phyloP scores from a whole-genome alignment of 2,888 invertebrate species.

The Hypomecis punctinalis region DNA sequence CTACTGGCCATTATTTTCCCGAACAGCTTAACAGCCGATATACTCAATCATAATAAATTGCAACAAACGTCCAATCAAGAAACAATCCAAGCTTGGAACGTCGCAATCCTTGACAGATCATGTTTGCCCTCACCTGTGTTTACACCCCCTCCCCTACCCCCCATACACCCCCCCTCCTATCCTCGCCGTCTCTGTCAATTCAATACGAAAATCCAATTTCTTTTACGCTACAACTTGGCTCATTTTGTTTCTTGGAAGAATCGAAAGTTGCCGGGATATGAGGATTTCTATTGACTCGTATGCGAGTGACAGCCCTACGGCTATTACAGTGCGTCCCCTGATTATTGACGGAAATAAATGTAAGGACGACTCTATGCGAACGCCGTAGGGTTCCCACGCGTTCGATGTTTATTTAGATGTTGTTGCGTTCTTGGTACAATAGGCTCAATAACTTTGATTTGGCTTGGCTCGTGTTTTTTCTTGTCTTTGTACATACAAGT shows the following conservation, averaged over 20 bases:
- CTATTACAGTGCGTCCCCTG: constrained; percentile 59
- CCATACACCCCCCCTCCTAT: constrained; percentile 42
- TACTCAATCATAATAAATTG: constrained; percentile 41
- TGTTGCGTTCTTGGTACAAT: constrained; percentile 32
- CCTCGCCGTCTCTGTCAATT: constrained; percentile 61
- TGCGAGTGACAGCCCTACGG: constrained; percentile 61
- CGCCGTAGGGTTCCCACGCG: constrained; percentile 47
- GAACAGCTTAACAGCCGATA: constrained; percentile 25
- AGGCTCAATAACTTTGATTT: constrained; percentile 1
- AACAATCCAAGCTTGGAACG: constrained; percentile 44
- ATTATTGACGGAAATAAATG: constrained; percentile 63
- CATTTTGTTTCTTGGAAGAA: constrained; percentile 70
- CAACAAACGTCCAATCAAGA: constrained; percentile 50
- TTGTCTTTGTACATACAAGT: neutral
- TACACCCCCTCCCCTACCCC: constrained; percentile 44
- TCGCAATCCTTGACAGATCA: constrained; percentile 64
- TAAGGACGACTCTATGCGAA: constrained; percentile 47
- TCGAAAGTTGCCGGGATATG: constrained; percentile 63
- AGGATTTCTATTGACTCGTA: constrained; percentile 66
- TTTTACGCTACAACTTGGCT: constrained; percentile 75
- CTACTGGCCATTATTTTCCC: constrained; percentile 22
- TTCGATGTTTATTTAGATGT: constrained; percentile 35
- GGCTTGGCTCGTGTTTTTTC: neutral
- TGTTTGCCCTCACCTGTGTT: constrained; percentile 69
- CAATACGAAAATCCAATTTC: constrained; percentile 80